These are phyloP conservation scores for Oxyruncus cristatus DNA, from an alignment of 2,113 vertebrate species.

Conservation along the genomic window DNA sequence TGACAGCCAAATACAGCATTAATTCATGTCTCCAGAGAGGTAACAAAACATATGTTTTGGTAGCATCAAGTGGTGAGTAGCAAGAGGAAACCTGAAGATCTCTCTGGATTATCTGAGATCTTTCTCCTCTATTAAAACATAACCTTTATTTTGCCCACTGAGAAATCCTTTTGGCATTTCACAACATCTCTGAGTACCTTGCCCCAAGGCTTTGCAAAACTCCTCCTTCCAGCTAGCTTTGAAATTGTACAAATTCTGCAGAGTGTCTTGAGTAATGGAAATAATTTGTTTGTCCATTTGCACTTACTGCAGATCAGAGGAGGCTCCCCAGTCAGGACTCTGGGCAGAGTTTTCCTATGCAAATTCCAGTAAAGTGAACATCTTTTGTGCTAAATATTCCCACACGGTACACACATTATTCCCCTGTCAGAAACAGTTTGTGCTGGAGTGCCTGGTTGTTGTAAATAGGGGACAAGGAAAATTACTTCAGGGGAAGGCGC, in stretches of 20 bases:
- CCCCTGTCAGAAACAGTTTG: conserved; percentile 17
- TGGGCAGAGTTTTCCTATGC: conserved; percentile 1
- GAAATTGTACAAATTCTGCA: conserved; percentile 10
- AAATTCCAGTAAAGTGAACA: conserved; percentile 39
- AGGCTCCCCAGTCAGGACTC: neutral
- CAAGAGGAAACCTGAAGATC: neutral
- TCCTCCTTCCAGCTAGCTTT: neutral
- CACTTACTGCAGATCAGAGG: neutral
- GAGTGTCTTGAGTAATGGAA: neutral
- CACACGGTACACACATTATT: neutral
- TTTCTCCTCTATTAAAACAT: neutral
- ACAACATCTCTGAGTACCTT: neutral
- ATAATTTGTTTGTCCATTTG: conserved; percentile 33
- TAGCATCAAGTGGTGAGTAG: neutral
- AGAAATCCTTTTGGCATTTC: conserved; percentile 50
- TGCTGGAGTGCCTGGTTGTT: neutral
- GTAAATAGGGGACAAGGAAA: conserved; percentile 18
- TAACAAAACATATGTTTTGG: conserved; percentile 40
- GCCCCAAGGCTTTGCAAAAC: conserved; percentile 13
- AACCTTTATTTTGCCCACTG: conserved; percentile 36
- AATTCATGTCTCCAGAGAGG: neutral
- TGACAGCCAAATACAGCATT: neutral
- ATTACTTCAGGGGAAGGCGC: neutral
- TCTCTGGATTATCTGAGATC: conserved; percentile 37
- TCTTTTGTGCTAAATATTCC: conserved; percentile 19